Percentiles rank a stretch among this genome's conserved stretches.
These are phyloP conservation scores for Apoderus coryli DNA, from an alignment of 2,888 invertebrate species.

Conservation along the genomic window DNA sequence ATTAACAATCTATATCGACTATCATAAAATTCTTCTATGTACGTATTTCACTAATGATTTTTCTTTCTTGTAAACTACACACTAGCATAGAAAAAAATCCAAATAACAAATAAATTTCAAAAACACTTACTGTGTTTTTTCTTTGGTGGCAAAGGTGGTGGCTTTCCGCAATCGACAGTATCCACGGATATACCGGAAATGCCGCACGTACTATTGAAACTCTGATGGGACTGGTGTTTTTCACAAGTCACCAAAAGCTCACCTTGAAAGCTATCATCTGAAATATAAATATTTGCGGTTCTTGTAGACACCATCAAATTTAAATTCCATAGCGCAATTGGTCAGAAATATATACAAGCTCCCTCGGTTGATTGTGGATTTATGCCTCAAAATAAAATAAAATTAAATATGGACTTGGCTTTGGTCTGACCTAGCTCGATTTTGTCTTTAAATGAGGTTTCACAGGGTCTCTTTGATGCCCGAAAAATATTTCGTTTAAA, in stretches of 20 bases:
- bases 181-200: constrained; percentile 22
- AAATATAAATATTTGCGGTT: no score
- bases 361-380: no score
- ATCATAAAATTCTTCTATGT: neutral
- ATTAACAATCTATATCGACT: neutral
- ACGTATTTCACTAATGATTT: constrained; percentile 2
- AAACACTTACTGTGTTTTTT: constrained; percentile 83
- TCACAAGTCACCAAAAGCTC: constrained; percentile 31
- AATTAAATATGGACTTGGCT: no score
- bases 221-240: constrained; percentile 31
- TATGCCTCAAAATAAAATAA: no score
- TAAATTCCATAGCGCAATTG: no score
- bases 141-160: constrained; percentile 85
- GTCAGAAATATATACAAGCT: no score
- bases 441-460: no score
- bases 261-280: constrained; percentile 15
- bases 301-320: no score
- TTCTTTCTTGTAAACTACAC: constrained; percentile 1
- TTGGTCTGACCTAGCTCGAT: no score
- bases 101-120: constrained; percentile 12
- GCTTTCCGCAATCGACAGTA: constrained; percentile 46
- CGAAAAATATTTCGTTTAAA: no score
- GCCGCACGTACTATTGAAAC: constrained; percentile 21
- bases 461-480: no score
- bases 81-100: constrained; percentile 7